These are phyloP conservation scores for Cephus spinipes DNA, from an alignment of 2,888 invertebrate genomes.

Conservation along the genomic window DNA sequence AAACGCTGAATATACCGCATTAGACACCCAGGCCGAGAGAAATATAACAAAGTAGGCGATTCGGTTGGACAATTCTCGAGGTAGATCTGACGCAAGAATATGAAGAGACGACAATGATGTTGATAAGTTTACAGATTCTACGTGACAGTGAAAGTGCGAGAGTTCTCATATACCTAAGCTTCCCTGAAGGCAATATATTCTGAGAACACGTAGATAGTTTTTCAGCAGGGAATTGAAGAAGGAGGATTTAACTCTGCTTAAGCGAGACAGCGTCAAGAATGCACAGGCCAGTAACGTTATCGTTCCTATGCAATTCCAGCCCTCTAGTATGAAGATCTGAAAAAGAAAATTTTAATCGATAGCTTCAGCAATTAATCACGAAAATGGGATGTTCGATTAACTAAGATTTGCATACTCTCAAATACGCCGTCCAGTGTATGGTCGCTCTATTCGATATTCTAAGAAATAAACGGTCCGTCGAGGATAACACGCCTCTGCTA, in stretches of 20 bases:
- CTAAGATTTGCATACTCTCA: slow-evolving; percentile 37
- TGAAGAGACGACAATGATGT: no score
- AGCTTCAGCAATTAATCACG: no score
- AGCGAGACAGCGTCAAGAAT: no score
- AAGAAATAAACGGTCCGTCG: slow-evolving; percentile 42
- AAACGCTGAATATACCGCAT: slow-evolving; percentile 51
- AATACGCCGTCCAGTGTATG: slow-evolving; percentile 51
- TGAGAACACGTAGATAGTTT: slow-evolving; percentile 25
- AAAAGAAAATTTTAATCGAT: no score
- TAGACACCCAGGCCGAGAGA: slow-evolving; percentile 43
- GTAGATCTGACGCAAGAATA: slow-evolving; percentile 36
- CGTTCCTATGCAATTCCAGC: no score
- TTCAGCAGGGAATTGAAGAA: slow-evolving; percentile 14
- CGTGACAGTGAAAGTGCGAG: no score
- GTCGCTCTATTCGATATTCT: slow-evolving; percentile 29
- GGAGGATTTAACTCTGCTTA: neutral
- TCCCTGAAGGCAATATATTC: slow-evolving; percentile 42
- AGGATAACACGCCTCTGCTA: slow-evolving; percentile 45
- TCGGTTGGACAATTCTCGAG: slow-evolving; percentile 39
- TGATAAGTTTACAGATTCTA: no score
- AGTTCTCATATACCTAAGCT: slow-evolving; percentile 20
- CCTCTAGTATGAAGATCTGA: no score
- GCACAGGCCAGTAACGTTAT: slow-evolving; percentile 9
- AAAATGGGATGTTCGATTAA: neutral
- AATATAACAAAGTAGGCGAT: slow-evolving; percentile 52